Base-by-base conservation (phyloP, 2,888 invertebrate species). In the Schrankia costaestrigalis region DNA sequence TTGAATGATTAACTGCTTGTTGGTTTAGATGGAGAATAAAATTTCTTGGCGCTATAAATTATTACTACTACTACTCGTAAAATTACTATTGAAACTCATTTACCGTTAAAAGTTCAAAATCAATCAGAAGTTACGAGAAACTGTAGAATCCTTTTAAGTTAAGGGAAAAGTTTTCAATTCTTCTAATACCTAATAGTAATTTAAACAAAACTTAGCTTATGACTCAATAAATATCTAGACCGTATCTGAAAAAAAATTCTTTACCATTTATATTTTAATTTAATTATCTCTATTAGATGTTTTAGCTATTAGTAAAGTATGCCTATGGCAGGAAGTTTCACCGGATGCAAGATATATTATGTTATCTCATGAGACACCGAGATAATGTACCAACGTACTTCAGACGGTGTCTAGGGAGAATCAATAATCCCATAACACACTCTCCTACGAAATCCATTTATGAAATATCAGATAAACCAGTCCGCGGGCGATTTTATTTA, bases 391-490 rank as follows among this genome's bases (percentile, higher is more conserved):
- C 53, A 58, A 53, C 58, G 39, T 58, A 59, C 67, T 61, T 58
- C 51, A 59, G 63, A 53, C 59, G 34, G 35, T 47, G 68, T 65
- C 68, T 64, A 56, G 50, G 44, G 58, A 58, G 69, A 78, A 73
- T 78, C 79, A 76, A 79, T 81, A 83, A 74, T 71, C 70, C 67
- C 63, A 68, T 71, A 71, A 72, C 65, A 63, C 71, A 73, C 64
- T 63, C 67, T 73, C 76, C 75, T 76, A 68, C 63, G 62, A 78
- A 82, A 83, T 82, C 82, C 75, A 79, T 79, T 85, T 85, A 84
- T 78, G 72, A 67, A 68, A 78, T 78, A 81, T 79, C 73, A 63
- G 71, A 80, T 78, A 83, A 81, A 76, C 75, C 73, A 76, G 73
- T 72, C 73, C 66, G 55, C 67, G 63, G 71, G 61, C 66, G 53